phyloP scores from a whole-genome alignment of 2,888 invertebrate species.

The Isotomurus palustris region DNA sequence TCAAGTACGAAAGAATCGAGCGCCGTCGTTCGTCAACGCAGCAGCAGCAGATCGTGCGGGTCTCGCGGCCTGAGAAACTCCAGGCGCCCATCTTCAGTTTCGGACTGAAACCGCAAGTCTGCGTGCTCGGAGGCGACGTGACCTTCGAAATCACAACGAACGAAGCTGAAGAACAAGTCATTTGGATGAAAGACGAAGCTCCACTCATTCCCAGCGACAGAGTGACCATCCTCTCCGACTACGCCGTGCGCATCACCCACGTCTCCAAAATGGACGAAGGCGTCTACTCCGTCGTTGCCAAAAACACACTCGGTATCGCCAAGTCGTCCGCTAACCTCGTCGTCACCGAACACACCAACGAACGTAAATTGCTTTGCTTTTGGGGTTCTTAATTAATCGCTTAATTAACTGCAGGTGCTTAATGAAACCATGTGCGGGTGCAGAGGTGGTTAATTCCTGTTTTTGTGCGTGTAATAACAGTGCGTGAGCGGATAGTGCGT shows the following conservation, averaged over 20 bases:
- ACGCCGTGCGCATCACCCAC: constrained; percentile 63
- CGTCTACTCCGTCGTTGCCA: constrained; percentile 62
- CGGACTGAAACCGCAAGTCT: not conserved
- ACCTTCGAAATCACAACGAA: constrained; percentile 1
- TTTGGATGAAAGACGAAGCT: constrained; percentile 66
- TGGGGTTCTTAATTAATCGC: constrained; percentile 51
- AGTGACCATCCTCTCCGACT: constrained; percentile 62
- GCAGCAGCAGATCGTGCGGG: not conserved
- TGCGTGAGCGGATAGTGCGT: constrained; percentile 46
- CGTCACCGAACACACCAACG: constrained; percentile 57
- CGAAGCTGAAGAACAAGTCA: constrained; percentile 53
- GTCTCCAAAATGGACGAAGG: constrained; percentile 68
- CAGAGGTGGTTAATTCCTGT: too few species aligned
- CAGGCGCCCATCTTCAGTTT: constrained; percentile 9
- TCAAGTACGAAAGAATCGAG: not conserved
- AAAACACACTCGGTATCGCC: constrained; percentile 71
- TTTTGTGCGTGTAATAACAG: not conserved
- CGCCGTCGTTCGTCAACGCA: not conserved
- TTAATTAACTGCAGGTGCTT: constrained; percentile 29
- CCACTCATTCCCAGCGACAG: constrained; percentile 58
- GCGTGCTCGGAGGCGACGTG: constrained; percentile 5
- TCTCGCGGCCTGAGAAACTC: not conserved
- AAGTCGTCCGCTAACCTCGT: constrained; percentile 68
- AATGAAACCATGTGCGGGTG: not conserved
- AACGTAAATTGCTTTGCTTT: too few species aligned